phyloP scores from a whole-genome alignment of 2,888 invertebrate genomes.

The Dendrolimus houi region DNA sequence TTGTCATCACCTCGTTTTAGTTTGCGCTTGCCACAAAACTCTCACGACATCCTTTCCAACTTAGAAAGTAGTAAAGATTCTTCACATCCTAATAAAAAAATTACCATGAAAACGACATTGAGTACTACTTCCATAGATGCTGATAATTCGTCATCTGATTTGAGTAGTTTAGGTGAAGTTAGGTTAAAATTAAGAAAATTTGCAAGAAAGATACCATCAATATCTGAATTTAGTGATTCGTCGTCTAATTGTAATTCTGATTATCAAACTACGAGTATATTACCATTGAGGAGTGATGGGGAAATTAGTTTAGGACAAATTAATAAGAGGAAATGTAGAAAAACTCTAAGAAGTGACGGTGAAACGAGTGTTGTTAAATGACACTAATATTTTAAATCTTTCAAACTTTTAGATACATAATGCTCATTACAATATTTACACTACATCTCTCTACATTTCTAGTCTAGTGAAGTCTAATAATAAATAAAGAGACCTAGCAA shows the following conservation, averaged over 20 bases:
- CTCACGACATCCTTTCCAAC: conserved; percentile 48
- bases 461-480: too few relatives aligned
- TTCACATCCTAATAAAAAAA: conserved; percentile 13
- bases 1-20: conserved; percentile 62
- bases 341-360: conserved; percentile 38
- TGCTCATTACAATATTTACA: not conserved
- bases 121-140: conserved; percentile 56
- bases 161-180: conserved; percentile 65
- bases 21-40: conserved; percentile 52
- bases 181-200: conserved; percentile 36
- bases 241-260: conserved; percentile 44
- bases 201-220: conserved; percentile 27
- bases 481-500: too few relatives aligned
- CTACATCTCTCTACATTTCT: conserved; percentile 5
- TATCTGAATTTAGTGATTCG: conserved; percentile 47
- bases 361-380: conserved; percentile 37
- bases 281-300: conserved; percentile 55
- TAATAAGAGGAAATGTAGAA: conserved; percentile 21
- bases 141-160: conserved; percentile 55
- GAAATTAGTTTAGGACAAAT: conserved; percentile 43
- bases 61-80: conserved; percentile 25
- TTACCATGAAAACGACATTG: conserved; percentile 20
- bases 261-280: conserved; percentile 32
- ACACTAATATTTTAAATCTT: too few relatives aligned
- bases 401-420: too few relatives aligned